Evolutionary conservation across 2,888 invertebrate genomes (phyloP), one percentile per base, ranked within the genome.

Genomic region (Sympetrum striolatum): DNA sequence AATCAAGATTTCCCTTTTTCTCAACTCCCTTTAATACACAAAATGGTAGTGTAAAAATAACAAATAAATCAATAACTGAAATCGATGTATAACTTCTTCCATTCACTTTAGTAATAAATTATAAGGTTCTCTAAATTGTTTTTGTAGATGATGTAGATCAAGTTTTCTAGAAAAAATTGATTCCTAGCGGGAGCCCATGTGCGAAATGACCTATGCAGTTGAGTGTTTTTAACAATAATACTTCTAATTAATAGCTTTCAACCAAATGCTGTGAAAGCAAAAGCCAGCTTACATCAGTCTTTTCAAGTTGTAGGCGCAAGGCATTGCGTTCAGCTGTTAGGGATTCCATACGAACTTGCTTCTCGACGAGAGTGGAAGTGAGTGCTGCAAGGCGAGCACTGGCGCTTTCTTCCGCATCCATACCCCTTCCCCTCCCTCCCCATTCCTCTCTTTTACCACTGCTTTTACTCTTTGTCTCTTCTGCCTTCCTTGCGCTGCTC

Each of bases 291-390:
- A 97, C 97, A 95, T 97, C 96, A 90, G 96, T 93, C 93, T 97
- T 96, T 93, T 98, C 98, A 92, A 98, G 93, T 93, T 98, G 98
- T 92, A 98, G 95, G 92, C 95, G 95, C 90, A 98, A 94, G 35
- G 98, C 97, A 94, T 98, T 98, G 93, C 97, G 96, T 93, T 98
- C 98, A 0, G 97, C 97, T 90, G 97, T 96, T 80, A 98, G 94
- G 35, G 96, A 95, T 93, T 98, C 98, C n/a, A 98, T 94, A 92
- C 96, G 96, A 80, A 96, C 96, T 94, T 98, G 98, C 93, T 97
- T 98, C 93, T 97, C 96, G 91, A 98, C 97, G 60, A 98, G 94
- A 81, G 97, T 97, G 93, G 98, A 96, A 0, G 98, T 98, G 25
- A 98, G 94, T 1, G 86, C 86, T 37, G 86, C 86, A 60, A 86